Evolutionary conservation across 23 tunicate genomes (phyloP), one percentile per base, ranked within the genome.

Genomic region (Ascidia mentula): DNA sequence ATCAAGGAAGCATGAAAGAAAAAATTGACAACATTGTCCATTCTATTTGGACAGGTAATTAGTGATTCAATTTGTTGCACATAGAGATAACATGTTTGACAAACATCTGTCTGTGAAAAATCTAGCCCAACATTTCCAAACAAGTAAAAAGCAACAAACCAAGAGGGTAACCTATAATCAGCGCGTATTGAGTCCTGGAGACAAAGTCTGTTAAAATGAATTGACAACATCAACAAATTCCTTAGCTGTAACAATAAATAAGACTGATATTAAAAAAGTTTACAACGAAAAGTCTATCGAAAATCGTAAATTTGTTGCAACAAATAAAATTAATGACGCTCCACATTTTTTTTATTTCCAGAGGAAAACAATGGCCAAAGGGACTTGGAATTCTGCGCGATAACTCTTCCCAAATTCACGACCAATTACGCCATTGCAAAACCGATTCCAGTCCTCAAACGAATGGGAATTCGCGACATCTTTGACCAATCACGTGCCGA

Each of bases 321-420:
- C n/a, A n/a, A n/a, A n/a, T n/a, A n/a, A n/a, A 42, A 12, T 9
- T 42, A 42, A 42, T 15, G 12, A 12, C 53, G 53, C 15, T 42
- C 12, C 53, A 42, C 15, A 9, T 42, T 9, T 15, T 42, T 42
- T 15, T 42, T 42, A 42, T 9, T 53, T 53, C 28, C 65, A 53
- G 65, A 53, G 24, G 65, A 53, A 5, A 6, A 28, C 65, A 26
- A 28, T 5, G 65, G 65, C 40, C 40, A 4, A 53, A 26, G 65
- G 28, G 85, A 40, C 37, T 26, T 42, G 69, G 33, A 7, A 79
- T 15, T 59, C 36, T 91, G 97, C 77, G 45, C 53, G 30, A 26
- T 91, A 26, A 72, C 78, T 18, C 59, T 91, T 75, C 97, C 97
- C 3, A 91, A 91, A 69, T 91, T 91, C 60, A 74, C 69, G 31